phyloP scores from a whole-genome alignment of 2,113 vertebrate genomes.

The Benitochromis conjunctus region DNA sequence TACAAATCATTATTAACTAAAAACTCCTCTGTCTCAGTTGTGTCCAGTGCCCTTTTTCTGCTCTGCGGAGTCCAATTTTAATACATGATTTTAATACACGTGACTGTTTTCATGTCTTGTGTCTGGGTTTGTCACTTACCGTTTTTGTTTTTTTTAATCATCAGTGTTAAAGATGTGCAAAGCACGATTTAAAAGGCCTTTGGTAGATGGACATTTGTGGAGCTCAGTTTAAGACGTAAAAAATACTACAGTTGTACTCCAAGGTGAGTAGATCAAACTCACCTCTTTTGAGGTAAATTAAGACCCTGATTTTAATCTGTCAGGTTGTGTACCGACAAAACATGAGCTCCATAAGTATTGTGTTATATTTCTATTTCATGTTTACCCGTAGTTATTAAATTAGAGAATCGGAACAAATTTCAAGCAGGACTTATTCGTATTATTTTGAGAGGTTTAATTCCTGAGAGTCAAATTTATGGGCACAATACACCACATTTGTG shows the following conservation, averaged over 20 bases:
- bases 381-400: fast-evolving
- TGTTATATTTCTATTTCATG: not conserved
- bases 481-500: fast-evolving
- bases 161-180: not conserved
- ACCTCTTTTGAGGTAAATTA: fast-evolving
- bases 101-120: not conserved
- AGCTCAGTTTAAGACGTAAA: not conserved
- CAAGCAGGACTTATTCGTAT: not conserved
- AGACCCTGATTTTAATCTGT: not conserved
- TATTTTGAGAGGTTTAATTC: not conserved
- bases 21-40: not conserved
- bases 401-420: fast-evolving
- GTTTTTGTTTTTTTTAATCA: not conserved
- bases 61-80: not conserved
- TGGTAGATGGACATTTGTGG: not conserved
- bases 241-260: not conserved
- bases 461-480: not conserved
- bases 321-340: not conserved
- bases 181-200: not conserved
- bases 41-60: not conserved
- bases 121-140: not conserved
- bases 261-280: conserved; percentile 13
- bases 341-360: not conserved
- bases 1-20: not conserved
- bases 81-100: not conserved